A percentile compares a stretch with the other conserved stretches of the same genome.
phyloP scores from a whole-genome alignment of 1,140 invertebrate genomes.

The Drosophila hydei region DNA sequence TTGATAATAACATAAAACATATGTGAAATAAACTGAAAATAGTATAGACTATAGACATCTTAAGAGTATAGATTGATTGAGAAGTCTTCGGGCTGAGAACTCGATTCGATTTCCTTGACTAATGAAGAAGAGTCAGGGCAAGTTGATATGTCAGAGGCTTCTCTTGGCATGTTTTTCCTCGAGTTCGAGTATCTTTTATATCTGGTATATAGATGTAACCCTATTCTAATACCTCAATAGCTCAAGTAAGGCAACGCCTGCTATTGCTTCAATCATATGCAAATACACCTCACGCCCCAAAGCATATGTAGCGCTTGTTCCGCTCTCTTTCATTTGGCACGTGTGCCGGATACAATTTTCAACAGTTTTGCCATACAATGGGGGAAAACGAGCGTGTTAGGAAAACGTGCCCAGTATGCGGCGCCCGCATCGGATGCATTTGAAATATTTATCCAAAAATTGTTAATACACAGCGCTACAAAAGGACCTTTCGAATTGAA shows the following conservation, averaged over 20 bases:
- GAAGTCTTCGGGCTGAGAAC: too few species aligned
- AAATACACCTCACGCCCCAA: constrained; percentile 58
- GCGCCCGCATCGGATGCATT: constrained; percentile 66
- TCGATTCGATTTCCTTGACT: too few species aligned
- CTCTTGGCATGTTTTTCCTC: too few species aligned
- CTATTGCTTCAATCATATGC: constrained; percentile 23
- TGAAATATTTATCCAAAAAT: constrained; percentile 65
- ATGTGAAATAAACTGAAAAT: not conserved
- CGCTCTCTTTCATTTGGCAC: constrained; percentile 68
- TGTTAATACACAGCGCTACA: constrained; percentile 68
- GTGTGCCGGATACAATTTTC: constrained; percentile 78
- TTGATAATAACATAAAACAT: not conserved
- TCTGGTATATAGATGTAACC: not conserved
- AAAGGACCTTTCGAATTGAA: constrained; percentile 59
- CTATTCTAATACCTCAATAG: not conserved
- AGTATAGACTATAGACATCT: not conserved
- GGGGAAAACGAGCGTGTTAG: constrained; percentile 17
- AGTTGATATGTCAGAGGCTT: too few species aligned
- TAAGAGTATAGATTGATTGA: too few species aligned
- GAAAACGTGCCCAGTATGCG: constrained; percentile 35
- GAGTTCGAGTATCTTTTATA: too few species aligned
- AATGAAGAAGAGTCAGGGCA: too few species aligned
- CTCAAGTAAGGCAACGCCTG: not conserved
- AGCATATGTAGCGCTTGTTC: constrained; percentile 21
- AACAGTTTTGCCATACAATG: constrained; percentile 39